These are phyloP conservation scores for Acrocephalus arundinaceus DNA, from an alignment of 2,113 vertebrate species.

Conservation along the genomic window DNA sequence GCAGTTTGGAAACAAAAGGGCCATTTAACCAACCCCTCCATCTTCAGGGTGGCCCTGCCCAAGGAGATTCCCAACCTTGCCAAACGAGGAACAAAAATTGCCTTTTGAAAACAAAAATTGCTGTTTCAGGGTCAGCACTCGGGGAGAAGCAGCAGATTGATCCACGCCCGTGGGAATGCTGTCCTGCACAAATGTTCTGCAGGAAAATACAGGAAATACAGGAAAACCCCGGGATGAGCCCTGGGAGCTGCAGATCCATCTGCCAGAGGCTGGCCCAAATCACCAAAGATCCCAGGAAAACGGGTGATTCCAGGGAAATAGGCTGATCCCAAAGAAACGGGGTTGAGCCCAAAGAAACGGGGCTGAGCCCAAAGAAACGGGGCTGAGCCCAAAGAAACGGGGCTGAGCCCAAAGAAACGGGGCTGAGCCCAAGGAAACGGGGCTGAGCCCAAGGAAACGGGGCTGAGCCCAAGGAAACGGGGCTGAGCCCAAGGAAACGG, in stretches of 20 bases:
- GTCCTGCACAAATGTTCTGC: not conserved
- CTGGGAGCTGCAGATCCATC: not conserved
- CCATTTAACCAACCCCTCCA: not conserved
- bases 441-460: too few relatives aligned
- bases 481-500: too few relatives aligned
- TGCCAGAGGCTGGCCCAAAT: not conserved
- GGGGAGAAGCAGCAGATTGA: not conserved
- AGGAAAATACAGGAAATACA: not conserved
- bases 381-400: too few relatives aligned
- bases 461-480: too few relatives aligned
- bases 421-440: too few relatives aligned
- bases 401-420: too few relatives aligned
- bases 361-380: too few relatives aligned
- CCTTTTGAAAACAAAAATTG: not conserved
- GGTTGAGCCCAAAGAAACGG: too few relatives aligned
- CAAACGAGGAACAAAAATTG: not conserved
- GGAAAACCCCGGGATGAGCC: rapidly evolving
- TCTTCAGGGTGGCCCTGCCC: not conserved
- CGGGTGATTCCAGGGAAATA: too few relatives aligned
- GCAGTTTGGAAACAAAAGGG: not conserved
- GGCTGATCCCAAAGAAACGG: too few relatives aligned
- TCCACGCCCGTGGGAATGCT: rapidly evolving
- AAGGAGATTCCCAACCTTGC: not conserved
- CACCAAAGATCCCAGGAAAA: too few relatives aligned
- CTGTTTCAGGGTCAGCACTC: not conserved